These are phyloP conservation scores for Xiphophorus birchmanni DNA, from an alignment of 2,797 vertebrate species.

Conservation along the genomic window DNA sequence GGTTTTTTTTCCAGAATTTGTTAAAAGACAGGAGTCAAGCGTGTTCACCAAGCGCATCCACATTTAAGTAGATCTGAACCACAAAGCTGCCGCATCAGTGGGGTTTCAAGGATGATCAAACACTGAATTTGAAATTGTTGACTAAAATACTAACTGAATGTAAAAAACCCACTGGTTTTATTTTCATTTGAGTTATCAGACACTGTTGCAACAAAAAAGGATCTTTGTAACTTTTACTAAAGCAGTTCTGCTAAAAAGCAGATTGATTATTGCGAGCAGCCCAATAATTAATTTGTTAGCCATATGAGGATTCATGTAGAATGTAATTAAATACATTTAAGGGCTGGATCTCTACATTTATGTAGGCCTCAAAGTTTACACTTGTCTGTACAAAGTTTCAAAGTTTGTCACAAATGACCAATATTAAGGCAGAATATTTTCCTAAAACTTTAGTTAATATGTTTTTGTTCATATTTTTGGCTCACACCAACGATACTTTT, in stretches of 20 bases:
- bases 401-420: conserved; percentile 1
- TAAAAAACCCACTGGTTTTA: conserved; percentile 19
- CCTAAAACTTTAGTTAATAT: neutral
- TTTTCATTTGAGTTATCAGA: conserved; percentile 29
- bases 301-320: conserved; percentile 50
- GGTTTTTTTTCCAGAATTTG: conserved; percentile 13
- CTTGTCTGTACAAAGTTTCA: conserved; percentile 26
- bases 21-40: conserved; percentile 47
- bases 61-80: conserved; percentile 35
- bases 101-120: conserved; percentile 56
- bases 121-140: conserved; percentile 52
- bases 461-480: neutral
- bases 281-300: conserved; percentile 65
- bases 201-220: conserved; percentile 14
- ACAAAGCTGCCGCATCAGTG: conserved; percentile 30
- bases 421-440: conserved; percentile 6
- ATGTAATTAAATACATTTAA: conserved; percentile 47
- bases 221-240: conserved; percentile 50
- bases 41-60: conserved; percentile 17
- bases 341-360: conserved; percentile 13
- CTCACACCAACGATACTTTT: neutral
- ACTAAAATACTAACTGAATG: conserved; percentile 57
- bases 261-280: conserved; percentile 47
- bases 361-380: conserved; percentile 18
- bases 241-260: conserved; percentile 36